A percentile compares a stretch with the other conserved stretches of the same genome.
phyloP scores from a whole-genome alignment of 2,888 invertebrate species.

The Auanema sp. region DNA sequence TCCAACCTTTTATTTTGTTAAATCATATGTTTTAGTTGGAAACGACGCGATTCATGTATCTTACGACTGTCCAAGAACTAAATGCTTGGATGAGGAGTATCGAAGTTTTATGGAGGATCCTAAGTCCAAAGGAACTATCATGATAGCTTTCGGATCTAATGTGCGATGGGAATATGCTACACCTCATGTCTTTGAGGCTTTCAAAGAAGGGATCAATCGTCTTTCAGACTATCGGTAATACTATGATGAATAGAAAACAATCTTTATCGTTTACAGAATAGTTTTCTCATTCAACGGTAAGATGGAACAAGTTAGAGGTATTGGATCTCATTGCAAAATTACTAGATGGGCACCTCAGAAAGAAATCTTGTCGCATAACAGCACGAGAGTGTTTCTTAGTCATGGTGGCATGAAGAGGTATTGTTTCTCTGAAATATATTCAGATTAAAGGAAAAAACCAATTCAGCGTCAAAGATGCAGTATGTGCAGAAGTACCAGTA shows the following conservation, averaged over 20 bases:
- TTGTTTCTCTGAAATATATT: background rate
- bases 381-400: slow-evolving; percentile 27
- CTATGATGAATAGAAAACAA: background rate
- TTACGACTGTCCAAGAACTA: slow-evolving; percentile 15
- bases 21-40: slow-evolving; percentile 11
- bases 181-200: slow-evolving; percentile 7
- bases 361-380: slow-evolving; percentile 28
- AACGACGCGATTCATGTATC: slow-evolving; percentile 22
- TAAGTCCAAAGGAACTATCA: slow-evolving; percentile 30
- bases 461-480: slow-evolving; percentile 37
- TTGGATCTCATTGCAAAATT: slow-evolving; percentile 22
- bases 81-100: slow-evolving; percentile 15
- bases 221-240: slow-evolving; percentile 22
- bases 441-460: background rate
- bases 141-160: slow-evolving; percentile 33
- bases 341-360: slow-evolving; percentile 37
- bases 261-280: slow-evolving; percentile 15
- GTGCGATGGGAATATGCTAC: slow-evolving; percentile 28
- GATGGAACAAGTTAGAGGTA: slow-evolving; percentile 14
- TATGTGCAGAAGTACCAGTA: slow-evolving; percentile 40
- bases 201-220: slow-evolving; percentile 23
- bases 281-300: slow-evolving; percentile 28
- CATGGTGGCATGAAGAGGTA: slow-evolving; percentile 41
- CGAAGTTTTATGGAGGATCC: slow-evolving; percentile 24
- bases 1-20: background rate